Base-by-base conservation (phyloP, 2,797 vertebrate species). In the Poeciliopsis paucimaculata region DNA sequence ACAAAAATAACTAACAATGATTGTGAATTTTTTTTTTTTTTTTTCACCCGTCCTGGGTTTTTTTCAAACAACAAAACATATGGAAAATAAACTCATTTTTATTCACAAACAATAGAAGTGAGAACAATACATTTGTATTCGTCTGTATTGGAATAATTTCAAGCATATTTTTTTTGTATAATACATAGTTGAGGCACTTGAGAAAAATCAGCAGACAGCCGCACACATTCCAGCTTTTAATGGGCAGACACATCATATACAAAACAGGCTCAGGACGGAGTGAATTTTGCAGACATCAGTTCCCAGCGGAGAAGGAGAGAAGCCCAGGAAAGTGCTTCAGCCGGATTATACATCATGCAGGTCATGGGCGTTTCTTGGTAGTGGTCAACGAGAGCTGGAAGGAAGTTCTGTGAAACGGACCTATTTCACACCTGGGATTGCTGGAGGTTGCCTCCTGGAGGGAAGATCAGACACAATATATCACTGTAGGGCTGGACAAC, bases 401-500 rank as follows among this genome's bases (percentile, higher is more conserved):
- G 73, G 72, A 75, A 86, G 78, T 82, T 55, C 53, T 51, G 74
- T 46, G 71, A 79, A 20, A 34, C 55, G 51, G 57, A 36, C 34
- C 26, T 86, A 92, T 83, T 94, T 93, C 74, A 86, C 82, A 18
- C 80, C 85, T 73, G 94, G 94, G 53, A 94, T 89, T 71, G 93
- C 88, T 76, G 94, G 95, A 20, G 94, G 93, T 51, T 93, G 91
- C 88, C 95, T 95, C 93, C 95, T 96, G 84, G 45, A 92, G 83
- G 90, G 77, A 91, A 71, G 68, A 39, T 75, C 57, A 89, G 28
- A 91, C 76, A 46, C 76, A 75, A 70, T 53, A 16, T 46, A 18
- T 82, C 68, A 62, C 5, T 70, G 8, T 34, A 28, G n/a, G 7
- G n/a, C 53, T 75, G 26, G 71, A 11, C 53, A 62, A 12, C 23